A percentile compares a stretch with the other conserved stretches of the same genome.
Conservation (phyloP, 1,140 invertebrate species). For the Lamellibrachia luymesi region DNA sequence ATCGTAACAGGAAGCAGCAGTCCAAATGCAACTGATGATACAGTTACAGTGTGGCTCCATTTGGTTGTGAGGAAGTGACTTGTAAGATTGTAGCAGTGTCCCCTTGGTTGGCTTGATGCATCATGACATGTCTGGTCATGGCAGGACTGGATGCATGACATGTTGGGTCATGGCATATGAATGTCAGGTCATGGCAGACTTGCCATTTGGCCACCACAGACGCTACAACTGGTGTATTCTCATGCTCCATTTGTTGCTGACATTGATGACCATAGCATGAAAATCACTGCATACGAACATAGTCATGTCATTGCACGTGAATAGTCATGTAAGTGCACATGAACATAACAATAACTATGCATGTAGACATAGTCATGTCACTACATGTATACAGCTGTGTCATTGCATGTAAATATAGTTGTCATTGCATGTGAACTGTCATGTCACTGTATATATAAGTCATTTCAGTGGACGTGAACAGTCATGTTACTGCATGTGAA, state of each 20-base stretch:
- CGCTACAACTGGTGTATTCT: too few species aligned
- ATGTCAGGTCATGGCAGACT: too few species aligned
- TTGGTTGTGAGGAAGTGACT: neutral
- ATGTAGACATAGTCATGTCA: neutral
- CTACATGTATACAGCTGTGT: too few species aligned
- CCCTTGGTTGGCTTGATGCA: neutral
- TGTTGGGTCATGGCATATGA: too few species aligned
- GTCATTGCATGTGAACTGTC: neutral
- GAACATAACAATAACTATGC: too few species aligned
- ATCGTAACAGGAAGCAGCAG: neutral
- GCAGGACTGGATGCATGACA: too few species aligned
- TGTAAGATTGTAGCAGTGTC: neutral
- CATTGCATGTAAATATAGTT: neutral
- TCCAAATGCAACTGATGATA: neutral
- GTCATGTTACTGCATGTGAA: neutral
- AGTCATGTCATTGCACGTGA: too few species aligned
- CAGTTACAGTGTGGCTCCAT: neutral
- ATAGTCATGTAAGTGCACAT: neutral
- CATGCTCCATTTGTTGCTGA: too few species aligned
- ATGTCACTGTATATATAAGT: too few species aligned
- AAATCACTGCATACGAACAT: neutral
- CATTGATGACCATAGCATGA: too few species aligned
- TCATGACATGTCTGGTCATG: too few species aligned
- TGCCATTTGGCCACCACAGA: too few species aligned
- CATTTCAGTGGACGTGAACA: neutral